These are phyloP conservation scores for Catocala sponsa DNA, from an alignment of 2,888 invertebrate genomes.

Conservation along the genomic window DNA sequence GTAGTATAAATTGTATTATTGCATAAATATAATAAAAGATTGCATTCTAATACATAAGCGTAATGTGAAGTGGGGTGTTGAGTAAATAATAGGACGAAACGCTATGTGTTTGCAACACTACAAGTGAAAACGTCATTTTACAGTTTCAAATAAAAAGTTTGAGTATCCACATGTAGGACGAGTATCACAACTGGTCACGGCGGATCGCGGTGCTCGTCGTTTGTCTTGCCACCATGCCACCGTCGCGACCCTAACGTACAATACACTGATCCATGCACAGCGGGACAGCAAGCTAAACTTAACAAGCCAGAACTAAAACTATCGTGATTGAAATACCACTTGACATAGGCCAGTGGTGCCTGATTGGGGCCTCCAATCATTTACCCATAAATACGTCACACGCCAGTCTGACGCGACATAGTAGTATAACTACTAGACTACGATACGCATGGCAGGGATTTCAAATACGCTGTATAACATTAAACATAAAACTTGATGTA, in stretches of 20 bases:
- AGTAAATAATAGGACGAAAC: no score
- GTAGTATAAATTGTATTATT: neutral
- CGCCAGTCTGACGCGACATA: slow-evolving; percentile 18
- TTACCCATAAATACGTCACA: slow-evolving; percentile 10
- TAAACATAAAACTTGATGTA: slow-evolving; percentile 48
- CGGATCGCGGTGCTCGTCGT: neutral
- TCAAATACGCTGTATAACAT: slow-evolving; percentile 46
- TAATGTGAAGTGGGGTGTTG: no score
- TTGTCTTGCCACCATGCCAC: neutral
- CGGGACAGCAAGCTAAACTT: slow-evolving; percentile 55
- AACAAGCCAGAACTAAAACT: slow-evolving; percentile 50
- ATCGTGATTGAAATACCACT: slow-evolving; percentile 26
- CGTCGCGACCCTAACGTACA: neutral
- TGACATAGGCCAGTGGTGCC: neutral
- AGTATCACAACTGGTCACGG: neutral
- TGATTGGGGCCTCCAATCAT: neutral
- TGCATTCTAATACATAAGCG: no score
- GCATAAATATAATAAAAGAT: no score
- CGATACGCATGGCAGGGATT: slow-evolving; percentile 40
- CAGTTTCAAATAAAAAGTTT: neutral
- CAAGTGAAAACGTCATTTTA: neutral
- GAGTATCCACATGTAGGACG: neutral
- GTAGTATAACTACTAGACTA: slow-evolving; percentile 33
- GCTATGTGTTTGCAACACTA: neutral
- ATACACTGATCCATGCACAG: slow-evolving; percentile 62